Conservation (phyloP, 53 echinoderm and acorn worm genomes). For the Astropecten irregularis region DNA sequence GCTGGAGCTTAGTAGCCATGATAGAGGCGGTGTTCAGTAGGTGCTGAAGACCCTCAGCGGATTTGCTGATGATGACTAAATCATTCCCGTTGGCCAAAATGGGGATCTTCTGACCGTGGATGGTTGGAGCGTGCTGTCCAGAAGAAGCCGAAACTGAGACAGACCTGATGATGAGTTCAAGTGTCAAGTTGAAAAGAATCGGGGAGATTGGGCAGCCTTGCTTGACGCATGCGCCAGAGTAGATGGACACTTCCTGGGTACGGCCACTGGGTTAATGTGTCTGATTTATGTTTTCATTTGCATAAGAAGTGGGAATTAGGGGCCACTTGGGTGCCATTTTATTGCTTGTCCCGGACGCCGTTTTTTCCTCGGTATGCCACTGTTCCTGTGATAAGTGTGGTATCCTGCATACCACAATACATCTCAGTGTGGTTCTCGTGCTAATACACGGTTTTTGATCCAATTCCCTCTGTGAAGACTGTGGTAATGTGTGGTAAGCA, state of each 20-base stretch:
- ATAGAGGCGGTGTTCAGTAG: not conserved
- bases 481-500: too few relatives aligned
- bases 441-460: too few relatives aligned
- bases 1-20: conserved; percentile 27
- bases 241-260: conserved; percentile 1
- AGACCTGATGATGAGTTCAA: conserved; percentile 24
- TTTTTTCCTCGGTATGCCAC: too few relatives aligned
- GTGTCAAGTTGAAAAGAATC: conserved; percentile 39
- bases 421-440: too few relatives aligned
- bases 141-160: not conserved
- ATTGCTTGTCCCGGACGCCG: not conserved
- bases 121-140: not conserved
- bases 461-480: too few relatives aligned
- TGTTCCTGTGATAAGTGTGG: too few relatives aligned
- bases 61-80: not conserved
- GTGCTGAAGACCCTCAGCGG: not conserved
- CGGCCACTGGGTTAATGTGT: not conserved
- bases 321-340: not conserved
- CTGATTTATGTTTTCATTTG: too few relatives aligned
- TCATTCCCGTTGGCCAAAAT: conserved; percentile 21
- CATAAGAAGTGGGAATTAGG: too few relatives aligned
- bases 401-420: too few relatives aligned
- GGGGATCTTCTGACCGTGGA: conserved; percentile 7
- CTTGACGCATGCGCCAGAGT: conserved; percentile 37
- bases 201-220: conserved; percentile 54